phyloP scores from a whole-genome alignment of 2,888 invertebrate genomes.

The Bruchidius siliquastri region DNA sequence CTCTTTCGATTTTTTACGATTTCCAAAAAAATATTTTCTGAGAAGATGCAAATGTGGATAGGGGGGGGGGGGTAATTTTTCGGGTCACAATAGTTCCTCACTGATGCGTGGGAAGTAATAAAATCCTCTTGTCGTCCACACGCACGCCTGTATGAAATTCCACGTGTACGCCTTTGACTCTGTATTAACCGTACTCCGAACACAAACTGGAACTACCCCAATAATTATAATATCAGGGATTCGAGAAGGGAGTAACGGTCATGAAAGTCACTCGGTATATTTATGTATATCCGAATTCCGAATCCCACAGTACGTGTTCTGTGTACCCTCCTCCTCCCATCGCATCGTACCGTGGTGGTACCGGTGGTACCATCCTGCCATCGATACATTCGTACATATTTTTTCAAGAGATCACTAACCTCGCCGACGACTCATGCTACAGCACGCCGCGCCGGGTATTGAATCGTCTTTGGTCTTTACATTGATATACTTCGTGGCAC shows the following conservation, averaged over 20 bases:
- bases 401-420: not conserved
- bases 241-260: not conserved
- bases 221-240: not conserved
- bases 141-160: no score
- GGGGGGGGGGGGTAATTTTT: no score
- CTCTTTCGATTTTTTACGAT: no score
- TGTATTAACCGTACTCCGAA: not conserved
- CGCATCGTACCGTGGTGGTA: not conserved
- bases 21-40: no score
- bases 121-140: no score
- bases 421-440: not conserved
- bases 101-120: no score
- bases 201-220: not conserved
- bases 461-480: not conserved
- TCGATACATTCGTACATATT: not conserved
- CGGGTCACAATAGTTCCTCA: no score
- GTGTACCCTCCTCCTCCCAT: not conserved
- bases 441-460: not conserved
- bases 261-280: not conserved
- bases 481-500: not conserved
- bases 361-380: not conserved
- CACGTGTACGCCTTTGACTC: not conserved
- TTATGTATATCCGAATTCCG: not conserved
- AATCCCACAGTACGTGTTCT: not conserved
- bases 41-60: no score